Percentiles rank a stretch among this genome's conserved stretches.
Conservation (phyloP, 2,888 invertebrate genomes). For the Silvanus unidentatus region DNA sequence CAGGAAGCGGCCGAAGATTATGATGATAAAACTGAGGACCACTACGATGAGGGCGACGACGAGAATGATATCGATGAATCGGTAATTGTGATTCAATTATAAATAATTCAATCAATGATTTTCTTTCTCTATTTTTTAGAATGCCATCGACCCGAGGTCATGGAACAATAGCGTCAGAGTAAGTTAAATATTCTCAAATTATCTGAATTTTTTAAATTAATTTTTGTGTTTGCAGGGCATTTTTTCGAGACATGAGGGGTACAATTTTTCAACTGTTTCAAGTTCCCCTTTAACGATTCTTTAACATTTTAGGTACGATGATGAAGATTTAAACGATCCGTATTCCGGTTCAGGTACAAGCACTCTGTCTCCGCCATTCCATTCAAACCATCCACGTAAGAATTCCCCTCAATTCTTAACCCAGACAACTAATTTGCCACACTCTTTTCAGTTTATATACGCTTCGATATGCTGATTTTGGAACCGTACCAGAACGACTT, state of each 20-base stretch:
- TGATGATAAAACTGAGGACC: constrained; percentile 24
- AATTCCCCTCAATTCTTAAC: background rate
- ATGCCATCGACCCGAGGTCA: too few relatives aligned
- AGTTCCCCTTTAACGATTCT: too few relatives aligned
- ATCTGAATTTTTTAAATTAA: too few relatives aligned
- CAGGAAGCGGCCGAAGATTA: constrained; percentile 16
- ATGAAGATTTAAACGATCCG: constrained; percentile 22
- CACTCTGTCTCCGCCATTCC: background rate
- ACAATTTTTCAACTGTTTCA: too few relatives aligned
- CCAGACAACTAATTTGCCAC: constrained; percentile 1
- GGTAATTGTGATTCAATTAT: too few relatives aligned
- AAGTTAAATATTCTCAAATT: too few relatives aligned
- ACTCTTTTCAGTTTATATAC: constrained; percentile 48
- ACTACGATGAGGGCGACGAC: constrained; percentile 15
- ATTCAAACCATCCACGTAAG: background rate
- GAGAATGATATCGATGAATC: constrained; percentile 2
- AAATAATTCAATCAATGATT: too few relatives aligned
- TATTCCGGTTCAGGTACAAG: constrained; percentile 20
- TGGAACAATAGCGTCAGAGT: too few relatives aligned
- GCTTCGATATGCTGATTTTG: constrained; percentile 54
- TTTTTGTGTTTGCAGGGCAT: too few relatives aligned
- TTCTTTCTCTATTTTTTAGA: too few relatives aligned
- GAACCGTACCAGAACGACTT: constrained; percentile 57
- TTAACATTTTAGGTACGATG: constrained; percentile 3
- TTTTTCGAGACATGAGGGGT: too few relatives aligned